Evolutionary conservation across 2,113 vertebrate genomes (phyloP), one percentile per base, ranked within the genome.

Genomic region (Synodontis membranacea): DNA sequence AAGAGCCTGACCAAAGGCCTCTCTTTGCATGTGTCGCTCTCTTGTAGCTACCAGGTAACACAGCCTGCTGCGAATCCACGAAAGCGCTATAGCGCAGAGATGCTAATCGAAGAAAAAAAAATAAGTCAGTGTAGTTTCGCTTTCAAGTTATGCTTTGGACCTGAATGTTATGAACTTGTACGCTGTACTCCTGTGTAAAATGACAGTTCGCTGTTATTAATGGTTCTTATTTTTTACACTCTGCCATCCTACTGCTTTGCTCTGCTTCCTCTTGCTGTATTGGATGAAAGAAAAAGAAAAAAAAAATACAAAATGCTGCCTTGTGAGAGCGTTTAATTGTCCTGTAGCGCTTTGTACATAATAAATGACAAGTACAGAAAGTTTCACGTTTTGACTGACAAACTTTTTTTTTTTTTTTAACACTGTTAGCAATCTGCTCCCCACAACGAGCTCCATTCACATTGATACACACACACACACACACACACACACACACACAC

Each of bases 321-420:
- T 88, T 88, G 85, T 90, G 75, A 87, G 84, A 86, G 87, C 79
- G 31, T 88, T 86, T 82, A 90, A 89, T 95, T 96, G 96, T 97
- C 96, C 95, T 97, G 96, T 96, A 96, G 96, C 96, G 95, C 95
- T 96, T 96, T 97, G 96, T 97, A 96, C 93, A 97, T 96, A 97
- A 96, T 94, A 93, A 93, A 96, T 92, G 95, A 93, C 95, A 96
- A 42, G 93, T 96, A 95, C 95, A 95, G 95, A 96, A 96, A 95
- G 94, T 95, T 95, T 95, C 95, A 94, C 93, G 95, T 96, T 95
- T 94, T 94, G 95, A 46, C 94, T 92, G 89, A 92, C 91, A 90
- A 39, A 21, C 12, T 4, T 31, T 60, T 25, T 9, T 78, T 60
- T 54, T 83, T 46, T 37, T 50, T 81, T 44, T 37, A 34, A 3